Evolutionary conservation across 2,888 invertebrate species (phyloP), one percentile per base, ranked within the genome.

Genomic region (Parnassius orleans): DNA sequence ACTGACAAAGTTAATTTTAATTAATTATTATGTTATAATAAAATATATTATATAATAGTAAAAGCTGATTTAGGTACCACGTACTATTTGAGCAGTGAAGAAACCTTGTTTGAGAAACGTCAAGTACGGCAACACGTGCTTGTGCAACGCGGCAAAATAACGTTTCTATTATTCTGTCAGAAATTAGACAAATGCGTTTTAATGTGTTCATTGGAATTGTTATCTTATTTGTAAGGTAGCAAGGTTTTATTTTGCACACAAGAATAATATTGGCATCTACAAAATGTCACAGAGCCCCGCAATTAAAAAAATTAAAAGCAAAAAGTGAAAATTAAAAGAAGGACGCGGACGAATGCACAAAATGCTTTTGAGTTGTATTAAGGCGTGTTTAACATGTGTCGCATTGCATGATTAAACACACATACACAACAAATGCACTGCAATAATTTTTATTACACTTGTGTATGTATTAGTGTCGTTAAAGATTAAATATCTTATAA

Each of bases 381-480:
- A 77, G 76, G 68, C 74, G 73, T 73, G 69, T 71, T 77, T 80
- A 69, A 77, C 78, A 81, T 81, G 73, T 73, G 77, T 78, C 63
- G 74, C 69, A 80, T 79, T 68, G 74, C 76, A 72, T 75, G 76
- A 75, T 72, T 72, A 70, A 63, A 58, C 63, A 75, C 72, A 69
- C 72, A 73, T 70, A 66, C 67, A 67, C 69, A 66, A 66, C 66
- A 61, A 33, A 7, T 33, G 33, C 33, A 33, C 33, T 33, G 7
- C 33, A 43, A 67, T 64, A 65, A 70, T 70, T 70, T 69, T 73
- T 69, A 76, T 76, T 76, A 69, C 68, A 58, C 58, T 66, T 67
- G 61, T 67, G 60, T 65, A 53, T 68, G 67, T 71, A 68, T 70
- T 41, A 44, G 57, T 24, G 10, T 5, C 9, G 58, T 50, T 60